Evolutionary conservation across 2,797 vertebrate species (phyloP), one percentile per base, ranked within the genome.

Genomic region (Melanotaenia trifasciata): DNA sequence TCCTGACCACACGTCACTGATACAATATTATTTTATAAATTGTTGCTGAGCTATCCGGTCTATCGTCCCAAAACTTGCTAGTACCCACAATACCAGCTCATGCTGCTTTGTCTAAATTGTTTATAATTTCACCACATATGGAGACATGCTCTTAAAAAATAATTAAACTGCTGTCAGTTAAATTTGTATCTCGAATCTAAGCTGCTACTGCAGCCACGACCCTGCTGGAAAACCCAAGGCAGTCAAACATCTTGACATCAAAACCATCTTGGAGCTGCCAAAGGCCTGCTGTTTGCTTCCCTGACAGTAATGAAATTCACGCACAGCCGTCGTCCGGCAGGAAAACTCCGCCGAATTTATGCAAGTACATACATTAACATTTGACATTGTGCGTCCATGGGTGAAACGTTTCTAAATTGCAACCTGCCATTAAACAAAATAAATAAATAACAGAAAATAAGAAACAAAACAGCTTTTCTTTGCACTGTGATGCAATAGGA

Each of bases 261-360:
- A 82, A 88, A 90, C 81, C 80, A 81, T 91, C 84, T 82, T 89
- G 82, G 53, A 22, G 73, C 77, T 58, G 86, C 84, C 82, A 70
- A 72, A 69, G 78, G 82, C 83, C 68, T 73, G 71, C 78, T 86
- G 85, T 84, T 84, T 69, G 47, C 84, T 69, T 64, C 53, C 18
- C 74, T 58, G 59, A 74, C 76, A 83, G 79, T 89, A 92, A 92
- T 91, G 87, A 89, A 72, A 92, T 92, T 66, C 84, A 76, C 78
- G 32, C 74, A 30, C 79, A 83, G 71, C 69, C 65, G 47, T 72
- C 67, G 64, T 61, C 81, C 62, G 72, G 77, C 81, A 73, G 43
- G 33, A 73, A 24, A 79, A 72, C 38, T 43, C 67, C 56, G 66
- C 59, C 0, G 43, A 75, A 72, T 83, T 83, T 84, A 88, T 87